Evolutionary conservation across 2,113 vertebrate genomes (phyloP), one percentile per base, ranked within the genome.

Genomic region (Telmatochromis brichardi): DNA sequence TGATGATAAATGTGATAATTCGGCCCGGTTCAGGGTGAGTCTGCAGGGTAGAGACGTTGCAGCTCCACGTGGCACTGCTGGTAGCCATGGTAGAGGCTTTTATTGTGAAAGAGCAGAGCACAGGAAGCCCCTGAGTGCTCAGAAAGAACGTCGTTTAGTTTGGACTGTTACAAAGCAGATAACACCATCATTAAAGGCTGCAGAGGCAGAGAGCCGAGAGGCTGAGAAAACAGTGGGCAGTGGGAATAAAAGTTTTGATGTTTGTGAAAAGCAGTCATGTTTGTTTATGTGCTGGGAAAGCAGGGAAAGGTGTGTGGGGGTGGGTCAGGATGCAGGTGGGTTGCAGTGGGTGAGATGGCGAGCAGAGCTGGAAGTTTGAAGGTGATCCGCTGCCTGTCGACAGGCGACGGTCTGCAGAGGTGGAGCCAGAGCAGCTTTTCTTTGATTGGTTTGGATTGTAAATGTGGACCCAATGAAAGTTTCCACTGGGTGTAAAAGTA

Each of bases 11-110:
- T 2, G 9, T 76, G 37, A 26, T 10, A 6, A 42, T 42, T 42
- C 2, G 0, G 2, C 1, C 0, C 2, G 1, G 21, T 6, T 45
- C 14, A 73, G 68, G 40, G 6, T 9, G n/a, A 63, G 6, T 42
- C 65, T 71, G 65, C 35, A 0, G 35, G 12, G 6, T 42, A 23
- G 19, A 37, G 63, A 15, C 2, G 8, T 23, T 26, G 42, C 6
- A n/a, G 71, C 9, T 50, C 9, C 42, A 78, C 9, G 4, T 78
- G 42, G 42, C 42, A 0, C 23, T 28, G 68, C 42, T 31, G 71
- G 57, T 33, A 78, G 15, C 42, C 10, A 2, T n/a, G 42, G 23
- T 28, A 78, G 9, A 78, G 26, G 26, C 42, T 78, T 78, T 78
- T 78, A 78, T 31, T 78, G 71, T 78, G 42, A 78, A 50, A 50